Percentiles rank a stretch among this genome's conserved stretches.
Evolutionary conservation across 53 echinoderm and acorn worm genomes (phyloP).

Genomic region (Glandiceps talaboti): DNA sequence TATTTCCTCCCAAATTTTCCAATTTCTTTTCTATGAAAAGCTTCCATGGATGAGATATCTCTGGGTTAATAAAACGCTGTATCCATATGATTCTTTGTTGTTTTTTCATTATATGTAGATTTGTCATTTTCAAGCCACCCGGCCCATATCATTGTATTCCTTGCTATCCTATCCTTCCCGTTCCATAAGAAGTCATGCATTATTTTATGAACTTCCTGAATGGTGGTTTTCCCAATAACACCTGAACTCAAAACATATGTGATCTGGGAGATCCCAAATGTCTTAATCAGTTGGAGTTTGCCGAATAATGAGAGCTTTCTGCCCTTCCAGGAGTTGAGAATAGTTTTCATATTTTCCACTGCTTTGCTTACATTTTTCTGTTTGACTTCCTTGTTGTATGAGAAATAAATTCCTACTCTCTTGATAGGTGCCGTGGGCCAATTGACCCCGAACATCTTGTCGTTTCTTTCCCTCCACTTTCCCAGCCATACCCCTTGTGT

Average conservation of each 20-base stretch:
- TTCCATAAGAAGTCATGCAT: background rate
- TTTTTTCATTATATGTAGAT: background rate
- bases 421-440: background rate
- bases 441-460: background rate
- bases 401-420: background rate
- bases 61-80: background rate
- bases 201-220: background rate
- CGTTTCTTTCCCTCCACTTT: background rate
- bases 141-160: background rate
- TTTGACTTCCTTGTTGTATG: background rate
- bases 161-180: background rate
- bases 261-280: background rate
- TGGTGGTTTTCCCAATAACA: background rate
- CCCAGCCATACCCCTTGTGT: background rate
- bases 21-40: background rate
- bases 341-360: background rate
- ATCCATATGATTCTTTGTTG: background rate
- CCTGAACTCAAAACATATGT: background rate
- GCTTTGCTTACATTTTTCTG: background rate
- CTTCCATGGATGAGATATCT: background rate
- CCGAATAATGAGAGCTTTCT: background rate
- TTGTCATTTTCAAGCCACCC: background rate
- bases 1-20: background rate
- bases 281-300: background rate
- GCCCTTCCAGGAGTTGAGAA: background rate